Evolutionary conservation across 1,140 invertebrate genomes (phyloP).

Genomic region (Drosophila sucinea): DNA sequence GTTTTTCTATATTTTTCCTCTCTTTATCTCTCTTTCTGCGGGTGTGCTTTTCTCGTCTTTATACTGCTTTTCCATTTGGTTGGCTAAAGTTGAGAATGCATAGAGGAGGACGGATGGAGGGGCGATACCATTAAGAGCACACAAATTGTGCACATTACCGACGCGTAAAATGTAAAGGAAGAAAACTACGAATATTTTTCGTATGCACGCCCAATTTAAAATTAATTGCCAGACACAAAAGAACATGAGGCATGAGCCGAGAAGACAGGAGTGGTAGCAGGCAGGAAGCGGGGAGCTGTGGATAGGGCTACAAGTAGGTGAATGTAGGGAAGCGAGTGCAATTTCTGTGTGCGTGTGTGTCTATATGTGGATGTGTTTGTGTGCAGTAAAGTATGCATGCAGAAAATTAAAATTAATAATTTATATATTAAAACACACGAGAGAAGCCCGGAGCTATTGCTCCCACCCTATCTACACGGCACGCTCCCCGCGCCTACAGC

Average conservation of each 20-base stretch:
- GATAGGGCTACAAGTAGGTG: slow-evolving; percentile 28
- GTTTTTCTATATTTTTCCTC: too few relatives aligned
- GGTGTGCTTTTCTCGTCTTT: not conserved
- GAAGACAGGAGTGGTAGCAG: slow-evolving; percentile 23
- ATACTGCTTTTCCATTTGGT: slow-evolving; percentile 12
- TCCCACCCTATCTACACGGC: not conserved
- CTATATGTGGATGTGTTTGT: slow-evolving; percentile 37
- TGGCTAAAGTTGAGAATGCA: not conserved
- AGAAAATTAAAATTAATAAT: slow-evolving; percentile 83
- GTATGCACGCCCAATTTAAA: slow-evolving; percentile 82
- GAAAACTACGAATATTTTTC: slow-evolving; percentile 81
- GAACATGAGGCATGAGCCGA: slow-evolving; percentile 55
- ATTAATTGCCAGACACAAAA: slow-evolving; percentile 83
- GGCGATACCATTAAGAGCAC: slow-evolving; percentile 7
- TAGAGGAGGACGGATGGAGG: not conserved
- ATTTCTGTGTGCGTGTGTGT: slow-evolving; percentile 24
- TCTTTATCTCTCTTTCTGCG: too few relatives aligned
- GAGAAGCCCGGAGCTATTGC: slow-evolving; percentile 11
- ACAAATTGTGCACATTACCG: slow-evolving; percentile 54
- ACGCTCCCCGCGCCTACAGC: not conserved
- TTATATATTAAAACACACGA: slow-evolving; percentile 71
- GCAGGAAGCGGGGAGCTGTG: slow-evolving; percentile 18
- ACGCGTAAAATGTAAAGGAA: slow-evolving; percentile 64
- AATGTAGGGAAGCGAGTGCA: slow-evolving; percentile 35
- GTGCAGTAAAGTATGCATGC: slow-evolving; percentile 80